Evolutionary conservation across 2,888 invertebrate genomes (phyloP).

Genomic region (Arctia plantaginis): DNA sequence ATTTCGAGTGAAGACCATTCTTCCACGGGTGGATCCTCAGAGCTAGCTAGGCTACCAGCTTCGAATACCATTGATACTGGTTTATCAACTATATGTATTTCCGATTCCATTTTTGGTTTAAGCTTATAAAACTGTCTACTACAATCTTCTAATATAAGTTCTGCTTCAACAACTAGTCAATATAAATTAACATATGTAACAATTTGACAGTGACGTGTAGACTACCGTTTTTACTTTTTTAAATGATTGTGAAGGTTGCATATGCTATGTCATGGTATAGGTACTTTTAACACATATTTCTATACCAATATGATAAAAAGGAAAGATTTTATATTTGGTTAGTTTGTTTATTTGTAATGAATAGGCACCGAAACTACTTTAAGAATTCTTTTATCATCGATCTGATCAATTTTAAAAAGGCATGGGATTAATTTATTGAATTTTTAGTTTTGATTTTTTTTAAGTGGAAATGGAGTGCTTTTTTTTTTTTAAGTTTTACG

Average conservation of each 20-base stretch:
- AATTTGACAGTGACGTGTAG: background rate
- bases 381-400: too few species aligned
- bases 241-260: background rate
- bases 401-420: too few species aligned
- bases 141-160: background rate
- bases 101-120: background rate
- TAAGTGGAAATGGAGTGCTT: too few species aligned
- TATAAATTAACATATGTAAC: background rate
- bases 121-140: background rate
- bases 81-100: background rate
- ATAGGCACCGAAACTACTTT: too few species aligned
- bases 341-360: too few species aligned
- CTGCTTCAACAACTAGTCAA: background rate
- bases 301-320: too few species aligned
- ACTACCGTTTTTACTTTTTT: background rate
- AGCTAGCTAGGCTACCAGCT: conserved; percentile 55
- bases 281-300: background rate
- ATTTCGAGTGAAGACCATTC: conserved; percentile 73
- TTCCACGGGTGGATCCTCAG: conserved; percentile 69
- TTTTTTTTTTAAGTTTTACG: too few species aligned
- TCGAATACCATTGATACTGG: conserved; percentile 30
- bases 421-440: too few species aligned
- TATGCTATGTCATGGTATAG: background rate
- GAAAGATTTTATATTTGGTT: too few species aligned
- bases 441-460: too few species aligned